Base-by-base conservation (phyloP, 2,113 vertebrate genomes). In the Myxocyprinus asiaticus region DNA sequence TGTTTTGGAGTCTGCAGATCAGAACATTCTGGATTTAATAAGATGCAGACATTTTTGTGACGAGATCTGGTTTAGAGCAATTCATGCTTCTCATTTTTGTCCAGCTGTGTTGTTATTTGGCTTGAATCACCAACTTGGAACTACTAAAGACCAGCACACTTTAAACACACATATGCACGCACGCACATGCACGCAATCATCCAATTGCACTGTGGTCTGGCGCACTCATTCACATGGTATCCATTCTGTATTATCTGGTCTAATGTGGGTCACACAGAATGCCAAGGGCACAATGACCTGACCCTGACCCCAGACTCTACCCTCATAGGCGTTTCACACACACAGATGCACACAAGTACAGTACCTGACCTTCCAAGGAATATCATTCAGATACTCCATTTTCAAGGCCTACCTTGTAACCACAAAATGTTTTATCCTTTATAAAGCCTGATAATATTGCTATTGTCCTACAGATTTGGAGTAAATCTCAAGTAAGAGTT, bases 31-130 rank as follows among this genome's bases (percentile, higher is more conserved):
- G 58, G 67, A 62, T 65, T 77, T 67, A 77, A 77, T 77, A 61
- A 51, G 48, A 66, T 50, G 51, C 77, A 75, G 77, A 68, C 4
- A 45, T 67, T 72, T 70, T 58, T 11, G 15, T 50, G 42, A 59
- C 56, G 14, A 71, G 76, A 71, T 71, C 58, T 56, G 48, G 45
- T 74, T 63, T 62, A 11, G 44, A 50, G 9, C 10, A 33, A 55
- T 65, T 53, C 70, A 65, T 15, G 17, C 63, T 45, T 83, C 72
- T 76, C 73, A 14, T 79, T 73, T 15, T 75, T 65, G 59, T 71
- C 66, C 73, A 22, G 77, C 71, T 76, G 77, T 64, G 81, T n/a
- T 71, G 47, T 67, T 70, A 79, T 76, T 66, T 76, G 72, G 76
- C 81, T 63, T n/a, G 61, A 55, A 66, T 79, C 55, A 5, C n/a